Percentiles rank a stretch among this genome's conserved stretches.
Evolutionary conservation across 2,113 vertebrate genomes (phyloP).

Genomic region (Rhinogobius similis): DNA sequence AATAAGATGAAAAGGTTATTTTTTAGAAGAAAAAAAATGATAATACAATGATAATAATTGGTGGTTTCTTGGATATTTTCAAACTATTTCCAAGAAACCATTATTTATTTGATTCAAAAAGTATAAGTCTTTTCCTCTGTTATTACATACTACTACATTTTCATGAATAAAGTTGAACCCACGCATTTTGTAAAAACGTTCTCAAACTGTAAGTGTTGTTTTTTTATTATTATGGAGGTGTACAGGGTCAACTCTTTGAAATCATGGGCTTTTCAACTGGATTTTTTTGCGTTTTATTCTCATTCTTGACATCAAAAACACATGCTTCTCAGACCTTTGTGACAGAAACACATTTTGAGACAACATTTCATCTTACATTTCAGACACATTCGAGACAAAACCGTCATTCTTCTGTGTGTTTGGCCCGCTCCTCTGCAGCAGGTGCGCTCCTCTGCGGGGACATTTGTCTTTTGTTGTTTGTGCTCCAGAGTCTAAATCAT

Average conservation of each 20-base stretch:
- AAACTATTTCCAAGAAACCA: no score
- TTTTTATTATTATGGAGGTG: no score
- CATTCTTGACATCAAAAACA: conserved; percentile 16
- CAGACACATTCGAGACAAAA: background rate
- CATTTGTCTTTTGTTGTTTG: conserved; percentile 27
- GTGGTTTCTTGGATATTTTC: no score
- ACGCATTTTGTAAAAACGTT: no score
- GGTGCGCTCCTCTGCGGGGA: background rate
- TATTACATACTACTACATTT: no score
- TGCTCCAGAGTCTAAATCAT: conserved; percentile 31
- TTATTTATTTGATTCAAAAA: no score
- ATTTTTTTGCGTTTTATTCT: conserved; percentile 28
- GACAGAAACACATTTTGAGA: background rate
- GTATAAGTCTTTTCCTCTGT: no score
- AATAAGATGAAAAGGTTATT: no score
- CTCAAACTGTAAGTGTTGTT: no score
- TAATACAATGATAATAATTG: no score
- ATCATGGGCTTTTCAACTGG: conserved; percentile 67
- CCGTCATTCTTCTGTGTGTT: background rate
- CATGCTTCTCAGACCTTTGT: conserved; percentile 10
- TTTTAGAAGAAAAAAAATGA: no score
- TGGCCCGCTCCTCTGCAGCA: background rate
- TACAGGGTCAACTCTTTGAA: conserved; percentile 41
- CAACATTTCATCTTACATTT: background rate
- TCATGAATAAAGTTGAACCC: no score